Base-by-base conservation (phyloP, 2,797 vertebrate genomes). In the Sebastes cheni region DNA sequence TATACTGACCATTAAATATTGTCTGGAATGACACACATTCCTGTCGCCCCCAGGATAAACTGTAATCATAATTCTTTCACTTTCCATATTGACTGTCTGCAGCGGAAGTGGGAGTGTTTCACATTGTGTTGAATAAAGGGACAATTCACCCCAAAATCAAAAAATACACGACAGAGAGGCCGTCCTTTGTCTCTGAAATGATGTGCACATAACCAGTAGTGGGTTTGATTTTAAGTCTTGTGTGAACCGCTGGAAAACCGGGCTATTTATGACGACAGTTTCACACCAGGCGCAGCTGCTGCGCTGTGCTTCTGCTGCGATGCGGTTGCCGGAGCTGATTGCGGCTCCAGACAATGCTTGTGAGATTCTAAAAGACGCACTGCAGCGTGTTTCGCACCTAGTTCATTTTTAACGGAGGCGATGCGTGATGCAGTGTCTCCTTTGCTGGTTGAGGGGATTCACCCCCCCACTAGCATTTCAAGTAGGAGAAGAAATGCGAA, bases 401-500 rank as follows among this genome's bases (percentile, higher is more conserved):
- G 46, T 52, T 18, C 18, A 52, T 52, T 52, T 52, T 52, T 52
- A 20, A 52, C 8, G 3, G 18, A 52, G 18, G 18, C 18, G 46
- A 0, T 9, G 0, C 0, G 3, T 20, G 46, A 52, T 52, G 18
- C 16, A 46, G 7, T 46, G 42, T 50, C 42, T 20, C 16, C 42
- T 2, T 50, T 50, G 42, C 42, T 50, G 46, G 18, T 50, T 50
- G 46, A 20, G 18, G 18, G 46, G 18, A 50, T 50, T 20, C 7
- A 46, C 42, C 16, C 42, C 18, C 8, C 46, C 46, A n/a, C 0
- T 10, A n/a, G 46, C n/a, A 52, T n/a, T 52, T 9, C 46, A 52
- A 52, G 46, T 8, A 50, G 18, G 18, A 52, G 18, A 52, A 52
- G 46, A 52, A 52, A 52, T 52, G 46, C 0, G 46, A 52, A 52